Conservation (phyloP, 1,140 invertebrate species). For the Thaumetopoea pityocampa region DNA sequence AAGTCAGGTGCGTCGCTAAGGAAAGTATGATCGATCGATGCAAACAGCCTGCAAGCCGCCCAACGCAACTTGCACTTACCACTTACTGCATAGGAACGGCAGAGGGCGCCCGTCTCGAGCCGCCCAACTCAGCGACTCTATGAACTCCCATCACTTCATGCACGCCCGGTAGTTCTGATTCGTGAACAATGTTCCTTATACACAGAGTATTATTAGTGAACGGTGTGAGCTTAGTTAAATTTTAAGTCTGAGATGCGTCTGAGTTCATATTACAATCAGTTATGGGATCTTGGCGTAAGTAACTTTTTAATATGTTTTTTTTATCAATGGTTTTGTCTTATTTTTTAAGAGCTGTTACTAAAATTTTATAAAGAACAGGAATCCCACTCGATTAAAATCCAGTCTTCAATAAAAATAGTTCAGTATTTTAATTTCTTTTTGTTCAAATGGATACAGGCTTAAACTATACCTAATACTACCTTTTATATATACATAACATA, state of each 20-base stretch:
- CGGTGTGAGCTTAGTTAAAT: background rate
- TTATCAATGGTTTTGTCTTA: background rate
- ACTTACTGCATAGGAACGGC: slow-evolving; percentile 37
- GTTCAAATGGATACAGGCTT: too few species aligned
- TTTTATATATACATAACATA: too few species aligned
- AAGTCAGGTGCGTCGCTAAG: slow-evolving; percentile 27
- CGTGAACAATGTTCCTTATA: background rate
- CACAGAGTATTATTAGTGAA: slow-evolving; percentile 1
- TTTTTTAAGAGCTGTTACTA: background rate
- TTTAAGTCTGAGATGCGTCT: slow-evolving; percentile 13
- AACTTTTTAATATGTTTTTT: background rate
- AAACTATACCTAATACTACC: too few species aligned
- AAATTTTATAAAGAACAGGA: background rate
- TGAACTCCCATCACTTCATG: slow-evolving; percentile 13
- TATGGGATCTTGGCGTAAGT: slow-evolving; percentile 33
- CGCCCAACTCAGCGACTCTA: slow-evolving; percentile 16
- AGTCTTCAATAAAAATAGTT: too few species aligned
- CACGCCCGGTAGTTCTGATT: slow-evolving; percentile 23
- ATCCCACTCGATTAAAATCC: too few species aligned
- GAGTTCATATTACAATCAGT: slow-evolving; percentile 25
- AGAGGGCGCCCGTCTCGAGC: slow-evolving; percentile 39
- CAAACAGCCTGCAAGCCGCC: slow-evolving; percentile 25
- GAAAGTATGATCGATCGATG: slow-evolving; percentile 50
- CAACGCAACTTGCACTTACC: slow-evolving; percentile 42
- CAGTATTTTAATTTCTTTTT: too few species aligned